Base-by-base conservation (phyloP, 2,888 invertebrate species). In the Bruchidius siliquastri region DNA sequence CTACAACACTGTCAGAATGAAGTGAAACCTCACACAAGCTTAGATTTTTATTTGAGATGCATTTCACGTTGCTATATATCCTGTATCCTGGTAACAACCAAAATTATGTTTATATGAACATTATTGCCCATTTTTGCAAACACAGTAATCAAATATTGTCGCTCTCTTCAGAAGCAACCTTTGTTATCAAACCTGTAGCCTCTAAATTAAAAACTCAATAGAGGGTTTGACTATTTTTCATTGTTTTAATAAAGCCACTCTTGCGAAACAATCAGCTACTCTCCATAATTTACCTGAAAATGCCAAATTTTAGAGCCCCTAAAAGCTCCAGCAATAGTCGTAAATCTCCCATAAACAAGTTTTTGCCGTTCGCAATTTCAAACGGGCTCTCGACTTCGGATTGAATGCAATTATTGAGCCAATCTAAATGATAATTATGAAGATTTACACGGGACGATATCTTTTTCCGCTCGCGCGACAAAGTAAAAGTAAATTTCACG, bases 401-500 rank as follows among this genome's bases (percentile, higher is more conserved):
- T 49, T 49, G 49, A 49, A 49, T 49, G 49, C 49, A 49, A 49
- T 49, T 49, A 49, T 49, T 49, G 49, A 49, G 49, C 49, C 49
- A 49, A 49, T 49, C 49, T 49, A 49, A 49, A 49, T 49, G 49
- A 49, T 49, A 49, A 49, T 49, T 49, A 49, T 49, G 49, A 49
- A 49, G 49, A 49, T 49, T 49, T 49, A 49, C 49, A 49, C 49
- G 49, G 49, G 49, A 49, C 49, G 49, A 49, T 49, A 49, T 49
- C 49, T 49, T 49, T 49, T 49, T 49, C 49, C 49, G 49, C 49
- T 49, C 49, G 49, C 49, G 49, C 49, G 49, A 49, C 49, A 49
- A 49, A 49, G 21, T 71, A 71, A 67, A 67, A 71, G 71, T 67
- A 30, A 67, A 68, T 67, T 71, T 71, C 71, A 78, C 77, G 78